Percentiles rank a stretch among this genome's conserved stretches.
Conservation (phyloP, 2,113 vertebrate species). For the Pachyramphus minor region DNA sequence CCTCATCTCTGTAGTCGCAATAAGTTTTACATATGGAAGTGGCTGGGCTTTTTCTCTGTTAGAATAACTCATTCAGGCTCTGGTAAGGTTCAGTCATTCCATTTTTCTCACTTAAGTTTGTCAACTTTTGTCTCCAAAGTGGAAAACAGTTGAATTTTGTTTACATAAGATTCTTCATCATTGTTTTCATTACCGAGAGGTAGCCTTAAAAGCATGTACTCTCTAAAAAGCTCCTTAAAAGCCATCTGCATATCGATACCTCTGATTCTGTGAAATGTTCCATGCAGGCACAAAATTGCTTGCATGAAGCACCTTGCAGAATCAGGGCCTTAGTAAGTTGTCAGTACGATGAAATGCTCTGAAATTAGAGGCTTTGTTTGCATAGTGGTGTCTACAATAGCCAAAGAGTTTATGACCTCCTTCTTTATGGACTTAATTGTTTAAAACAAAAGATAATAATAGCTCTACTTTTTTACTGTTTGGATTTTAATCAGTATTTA, state of each 20-base stretch:
- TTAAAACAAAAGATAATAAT: not conserved
- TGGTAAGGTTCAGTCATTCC: slow-evolving; percentile 55
- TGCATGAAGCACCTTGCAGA: slow-evolving; percentile 61
- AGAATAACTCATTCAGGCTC: slow-evolving; percentile 58
- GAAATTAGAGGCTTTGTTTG: slow-evolving; percentile 12
- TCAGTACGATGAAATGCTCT: not conserved
- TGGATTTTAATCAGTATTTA: not conserved
- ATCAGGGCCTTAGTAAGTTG: slow-evolving; percentile 43
- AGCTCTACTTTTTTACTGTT: not conserved
- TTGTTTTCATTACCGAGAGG: slow-evolving; percentile 21
- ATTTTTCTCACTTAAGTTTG: slow-evolving; percentile 58
- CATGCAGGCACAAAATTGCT: slow-evolving; percentile 37
- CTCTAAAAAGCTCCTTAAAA: slow-evolving; percentile 31
- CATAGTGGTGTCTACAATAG: not conserved
- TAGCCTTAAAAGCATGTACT: slow-evolving; percentile 39
- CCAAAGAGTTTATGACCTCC: not conserved
- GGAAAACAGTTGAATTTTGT: slow-evolving; percentile 45
- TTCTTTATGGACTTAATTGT: not conserved
- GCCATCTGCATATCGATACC: slow-evolving; percentile 15
- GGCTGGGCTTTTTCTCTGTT: slow-evolving; percentile 53
- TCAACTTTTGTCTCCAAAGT: slow-evolving; percentile 47
- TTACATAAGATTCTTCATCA: slow-evolving; percentile 38
- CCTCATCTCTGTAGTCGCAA: slow-evolving; percentile 62
- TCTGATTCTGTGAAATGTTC: slow-evolving; percentile 54
- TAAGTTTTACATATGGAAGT: slow-evolving; percentile 62